A percentile compares a stretch with the other conserved stretches of the same genome.
phyloP scores from a whole-genome alignment of 1,140 invertebrate species.

The Spodoptera frugiperda region DNA sequence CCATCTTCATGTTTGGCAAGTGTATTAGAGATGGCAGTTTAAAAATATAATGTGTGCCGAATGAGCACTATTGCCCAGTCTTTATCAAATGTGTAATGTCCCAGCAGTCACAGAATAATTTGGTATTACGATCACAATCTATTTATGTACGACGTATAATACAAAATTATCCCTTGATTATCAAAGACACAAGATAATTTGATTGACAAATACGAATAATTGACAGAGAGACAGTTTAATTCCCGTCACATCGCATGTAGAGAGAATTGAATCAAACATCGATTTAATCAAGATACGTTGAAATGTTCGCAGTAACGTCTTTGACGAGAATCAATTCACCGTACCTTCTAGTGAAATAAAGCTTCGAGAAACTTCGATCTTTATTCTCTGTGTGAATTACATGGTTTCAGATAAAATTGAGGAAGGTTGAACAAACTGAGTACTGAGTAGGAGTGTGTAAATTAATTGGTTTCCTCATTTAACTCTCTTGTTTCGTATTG shows the following conservation, averaged over 20 bases:
- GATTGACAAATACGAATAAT: background rate
- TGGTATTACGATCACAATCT: too few relatives aligned
- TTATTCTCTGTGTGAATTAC: background rate
- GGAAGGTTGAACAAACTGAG: too few relatives aligned
- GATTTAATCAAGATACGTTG: background rate
- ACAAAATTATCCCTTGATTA: background rate
- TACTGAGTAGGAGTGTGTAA: too few relatives aligned
- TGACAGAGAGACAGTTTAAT: too few relatives aligned
- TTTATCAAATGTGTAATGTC: too few relatives aligned
- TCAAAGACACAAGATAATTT: background rate
- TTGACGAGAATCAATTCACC: background rate
- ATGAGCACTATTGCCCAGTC: too few relatives aligned
- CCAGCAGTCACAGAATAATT: too few relatives aligned
- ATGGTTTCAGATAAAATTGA: background rate
- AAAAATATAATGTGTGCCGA: too few relatives aligned
- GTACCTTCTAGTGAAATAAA: background rate
- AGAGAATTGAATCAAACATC: constrained; percentile 13
- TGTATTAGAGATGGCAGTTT: too few relatives aligned
- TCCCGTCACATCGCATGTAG: background rate
- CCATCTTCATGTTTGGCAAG: too few relatives aligned
- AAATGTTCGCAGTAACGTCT: background rate
- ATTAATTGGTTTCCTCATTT: too few relatives aligned
- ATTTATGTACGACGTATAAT: background rate
- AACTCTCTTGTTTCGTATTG: too few relatives aligned
- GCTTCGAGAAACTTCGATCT: background rate